Base-by-base conservation (phyloP, 2,797 vertebrate genomes). In the Bradypodion ventrale region DNA sequence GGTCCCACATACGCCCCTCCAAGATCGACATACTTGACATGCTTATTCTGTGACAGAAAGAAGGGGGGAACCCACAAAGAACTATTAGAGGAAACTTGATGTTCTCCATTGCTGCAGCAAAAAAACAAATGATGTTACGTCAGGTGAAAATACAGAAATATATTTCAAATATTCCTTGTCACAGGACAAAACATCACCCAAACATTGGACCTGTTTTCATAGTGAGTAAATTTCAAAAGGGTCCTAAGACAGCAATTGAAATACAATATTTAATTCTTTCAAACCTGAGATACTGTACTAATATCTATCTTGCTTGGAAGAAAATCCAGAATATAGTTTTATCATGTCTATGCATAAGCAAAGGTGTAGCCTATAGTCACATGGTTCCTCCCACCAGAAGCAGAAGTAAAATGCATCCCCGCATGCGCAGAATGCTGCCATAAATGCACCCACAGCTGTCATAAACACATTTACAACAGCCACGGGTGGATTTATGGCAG, bases 1-100 rank as follows among this genome's bases (percentile, higher is more conserved):
- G 98, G 98, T 1, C 98, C 98, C 68, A 99, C 88, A 1, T 99
- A 99, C 7, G 98, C 97, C 85, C 98, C 98, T 63, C 98, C 98
- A 80, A 99, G 96, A 89, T 99, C 98, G 62, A 99, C 98, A 89
- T 98, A 99, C 91, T 98, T 98, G 83, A 97, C 95, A 88, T 98
- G 95, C 88, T 97, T 97, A 89, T 98, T 99, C 98, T 99, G 92
- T 83, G 95, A 66, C 42, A 37, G 46, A 52, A 86, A 83, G 6
- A 72, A 25, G 32, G 56, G 78, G 44, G 89, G 88, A 35, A 84
- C 0, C 12, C n/a, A 85, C 35, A 89, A 92, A 91, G 13, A 78
- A n/a, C 44, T 86, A 44, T 65, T 7, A 70, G 68, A 29, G 82
- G 44, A 81, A 77, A 69, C 8, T 12, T 56, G 52, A 32, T n/a